Evolutionary conservation across 2,888 invertebrate species (phyloP), one percentile per base, ranked within the genome.

Genomic region (Dolichomitus sp.): DNA sequence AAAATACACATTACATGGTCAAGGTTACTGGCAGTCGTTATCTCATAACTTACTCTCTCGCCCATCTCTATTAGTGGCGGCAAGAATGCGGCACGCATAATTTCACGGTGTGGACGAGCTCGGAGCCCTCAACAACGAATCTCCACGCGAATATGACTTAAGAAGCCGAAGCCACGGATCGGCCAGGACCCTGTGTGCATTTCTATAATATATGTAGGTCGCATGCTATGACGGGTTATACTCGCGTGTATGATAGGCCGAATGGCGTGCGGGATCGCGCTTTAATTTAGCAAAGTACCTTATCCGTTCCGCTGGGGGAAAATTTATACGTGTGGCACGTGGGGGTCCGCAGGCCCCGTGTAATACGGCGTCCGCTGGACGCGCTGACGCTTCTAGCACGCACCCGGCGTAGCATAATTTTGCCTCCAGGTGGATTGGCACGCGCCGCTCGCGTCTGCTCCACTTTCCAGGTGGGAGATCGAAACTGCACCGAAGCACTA

Each of bases 231-330:
- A 52, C 70, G 69, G 40, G 5, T 63, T 9, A 37, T 74, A 82
- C 77, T 81, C 75, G 74, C 81, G 77, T 65, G 80, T 69, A 76
- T 77, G 81, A 76, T 73, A 75, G 73, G 80, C 76, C 81, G 85
- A 86, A 86, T 90, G 84, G 89, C 90, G 89, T 89, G 89, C 81
- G 84, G 84, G 86, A 61, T 87, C 85, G 85, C 88, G 87, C 89
- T 91, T 91, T 89, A 91, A 91, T 91, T 90, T 88, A 89, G 86
- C 88, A 88, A 89, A 90, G 89, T 90, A 85, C 88, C 88, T 86
- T 80, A 86, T 88, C 84, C 87, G 88, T 90, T 90, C 85, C 89
- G 87, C 82, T 80, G 74, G 77, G 80, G 76, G 82, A 81, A 80
- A 79, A 81, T 68, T 68, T 52, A 33, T 57, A 45, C n/a, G 23